Evolutionary conservation across 2,797 vertebrate genomes (phyloP), one percentile per base, ranked within the genome.

Genomic region (Pyrocephalus nanus): DNA sequence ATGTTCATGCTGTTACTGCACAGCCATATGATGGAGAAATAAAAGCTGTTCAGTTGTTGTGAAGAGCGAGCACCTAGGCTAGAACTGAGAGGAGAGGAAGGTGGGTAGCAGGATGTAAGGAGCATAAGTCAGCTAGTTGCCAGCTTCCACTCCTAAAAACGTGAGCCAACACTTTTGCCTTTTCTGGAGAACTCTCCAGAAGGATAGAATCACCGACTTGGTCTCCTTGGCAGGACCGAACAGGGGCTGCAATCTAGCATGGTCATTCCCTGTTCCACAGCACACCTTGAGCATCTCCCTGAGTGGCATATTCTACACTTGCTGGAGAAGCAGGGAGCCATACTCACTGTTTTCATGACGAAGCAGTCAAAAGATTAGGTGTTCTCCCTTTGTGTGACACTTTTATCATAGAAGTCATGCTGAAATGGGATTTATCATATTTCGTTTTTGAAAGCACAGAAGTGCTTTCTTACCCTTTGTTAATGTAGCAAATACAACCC

Each of bases 81-180:
- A 62, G 54, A 61, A 43, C 23, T 40, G 75, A 62, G 27, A 61
- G 23, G 17, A 76, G 15, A 58, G 11, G 17, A 58, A 32, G 16
- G 36, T 34, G 40, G 20, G 25, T 17, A 61, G 48, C n/a, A 17
- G 9, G 13, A 27, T 20, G 12, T 40, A 51, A 38, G 12, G 57
- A 53, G 32, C 17, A 1, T 3, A 70, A 62, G 32, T n/a, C 26
- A 53, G 16, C 8, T 36, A 57, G n/a, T 43, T 0, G 2, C 8
- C 80, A 66, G 23, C 53, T 88, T 80, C 64, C n/a, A 36, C 30
- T 71, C 29, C 50, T 10, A 30, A 23, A 64, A 83, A 72, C 4
- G 4, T 25, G 15, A 86, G 57, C 34, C 20, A 76, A 27, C 4
- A 36, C 15, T 67, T 27, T 22, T 54, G 30, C 11, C 50, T 84